Percentiles rank a stretch among this genome's conserved stretches.
These are phyloP conservation scores for Lucifuga dentata DNA, from an alignment of 2,113 vertebrate species.

Conservation along the genomic window DNA sequence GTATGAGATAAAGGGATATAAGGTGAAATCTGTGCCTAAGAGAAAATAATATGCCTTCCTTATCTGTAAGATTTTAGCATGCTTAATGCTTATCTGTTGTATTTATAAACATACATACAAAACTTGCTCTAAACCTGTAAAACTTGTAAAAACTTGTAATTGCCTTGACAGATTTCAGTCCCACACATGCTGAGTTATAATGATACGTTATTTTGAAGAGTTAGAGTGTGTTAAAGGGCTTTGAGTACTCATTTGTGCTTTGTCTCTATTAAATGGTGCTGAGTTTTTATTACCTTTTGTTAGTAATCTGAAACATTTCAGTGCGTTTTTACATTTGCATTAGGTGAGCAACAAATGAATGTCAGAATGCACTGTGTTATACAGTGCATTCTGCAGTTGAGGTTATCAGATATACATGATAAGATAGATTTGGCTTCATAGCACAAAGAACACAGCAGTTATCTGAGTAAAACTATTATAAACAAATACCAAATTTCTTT, in stretches of 20 bases:
- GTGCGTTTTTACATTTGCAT: slow-evolving; percentile 15
- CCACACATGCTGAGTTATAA: neutral
- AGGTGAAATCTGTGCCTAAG: slow-evolving; percentile 42
- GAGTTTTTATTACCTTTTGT: slow-evolving; percentile 21
- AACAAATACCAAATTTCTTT: too few species aligned
- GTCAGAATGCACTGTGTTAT: slow-evolving; percentile 20
- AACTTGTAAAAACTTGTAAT: slow-evolving; percentile 3
- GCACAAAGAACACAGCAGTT: neutral
- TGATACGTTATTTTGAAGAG: neutral
- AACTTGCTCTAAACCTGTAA: too few species aligned
- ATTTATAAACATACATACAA: slow-evolving; percentile 19
- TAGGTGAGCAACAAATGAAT: slow-evolving; percentile 12
- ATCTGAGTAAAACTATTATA: neutral
- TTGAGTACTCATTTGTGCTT: slow-evolving; percentile 36
- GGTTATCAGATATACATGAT: too few species aligned
- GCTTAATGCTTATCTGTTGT: slow-evolving; percentile 25
- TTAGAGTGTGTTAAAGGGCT: slow-evolving; percentile 59
- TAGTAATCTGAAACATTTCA: slow-evolving; percentile 8
- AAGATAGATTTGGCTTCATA: too few species aligned
- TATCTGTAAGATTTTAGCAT: slow-evolving; percentile 41
- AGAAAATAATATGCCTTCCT: slow-evolving; percentile 50
- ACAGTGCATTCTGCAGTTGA: neutral
- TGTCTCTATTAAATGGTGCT: slow-evolving; percentile 36
- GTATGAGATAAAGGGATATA: slow-evolving; percentile 7
- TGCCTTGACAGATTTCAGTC: slow-evolving; percentile 3